Percentiles rank a stretch among this genome's conserved stretches.
Evolutionary conservation across 1,140 invertebrate genomes (phyloP).

Genomic region (Conus ventricosus): DNA sequence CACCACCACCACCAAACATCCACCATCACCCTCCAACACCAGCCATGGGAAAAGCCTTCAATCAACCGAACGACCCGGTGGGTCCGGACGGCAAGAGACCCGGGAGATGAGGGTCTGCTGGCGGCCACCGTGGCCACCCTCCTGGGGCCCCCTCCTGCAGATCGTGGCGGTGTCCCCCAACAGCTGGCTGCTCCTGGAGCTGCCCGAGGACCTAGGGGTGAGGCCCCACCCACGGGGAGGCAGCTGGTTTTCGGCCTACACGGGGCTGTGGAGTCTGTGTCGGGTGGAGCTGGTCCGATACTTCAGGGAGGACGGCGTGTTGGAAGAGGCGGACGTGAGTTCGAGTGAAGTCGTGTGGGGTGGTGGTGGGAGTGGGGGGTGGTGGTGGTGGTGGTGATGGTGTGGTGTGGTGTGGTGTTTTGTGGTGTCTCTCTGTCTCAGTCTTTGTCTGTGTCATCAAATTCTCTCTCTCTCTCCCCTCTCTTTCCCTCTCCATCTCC

Average conservation of each 20-base stretch:
- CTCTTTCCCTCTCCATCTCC: too few relatives aligned
- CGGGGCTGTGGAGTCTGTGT: constrained; percentile 53
- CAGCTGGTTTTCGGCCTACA: constrained; percentile 37
- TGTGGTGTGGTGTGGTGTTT: constrained; percentile 10
- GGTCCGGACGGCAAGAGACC: constrained; percentile 21
- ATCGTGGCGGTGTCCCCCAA: constrained; percentile 52
- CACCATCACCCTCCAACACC: background rate
- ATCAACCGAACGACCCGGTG: background rate
- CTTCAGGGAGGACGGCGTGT: constrained; percentile 6
- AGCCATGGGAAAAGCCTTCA: constrained; percentile 12
- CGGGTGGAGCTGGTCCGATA: constrained; percentile 35
- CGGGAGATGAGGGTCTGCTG: constrained; percentile 37
- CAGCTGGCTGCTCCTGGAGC: constrained; percentile 49
- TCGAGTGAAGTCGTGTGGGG: background rate
- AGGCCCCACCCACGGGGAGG: constrained; percentile 18
- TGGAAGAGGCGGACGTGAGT: constrained; percentile 17
- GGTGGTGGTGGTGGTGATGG: background rate
- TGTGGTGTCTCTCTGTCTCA: background rate
- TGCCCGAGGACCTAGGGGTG: background rate
- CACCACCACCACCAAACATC: too few relatives aligned
- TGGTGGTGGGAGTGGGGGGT: background rate
- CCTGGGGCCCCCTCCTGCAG: constrained; percentile 49
- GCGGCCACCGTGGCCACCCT: constrained; percentile 44
- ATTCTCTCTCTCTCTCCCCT: too few relatives aligned
- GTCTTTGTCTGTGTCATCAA: too few relatives aligned